Evolutionary conservation across 2,888 invertebrate species (phyloP).

Genomic region (Darwinula stevensoni): DNA sequence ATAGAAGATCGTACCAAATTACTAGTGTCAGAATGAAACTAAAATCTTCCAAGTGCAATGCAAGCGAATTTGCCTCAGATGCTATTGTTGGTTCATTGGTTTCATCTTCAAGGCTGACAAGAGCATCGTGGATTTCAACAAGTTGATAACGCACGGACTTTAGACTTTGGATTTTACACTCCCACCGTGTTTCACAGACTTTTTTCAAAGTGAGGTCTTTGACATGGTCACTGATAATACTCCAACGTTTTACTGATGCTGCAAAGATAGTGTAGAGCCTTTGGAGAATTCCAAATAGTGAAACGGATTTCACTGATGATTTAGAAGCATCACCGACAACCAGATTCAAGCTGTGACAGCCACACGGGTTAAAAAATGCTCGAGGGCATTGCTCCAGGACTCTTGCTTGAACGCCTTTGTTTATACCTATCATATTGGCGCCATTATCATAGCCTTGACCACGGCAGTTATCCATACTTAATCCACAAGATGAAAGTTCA

Average conservation of each 20-base stretch:
- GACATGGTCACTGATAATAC: neutral
- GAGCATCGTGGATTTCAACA: neutral
- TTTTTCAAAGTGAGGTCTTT: neutral
- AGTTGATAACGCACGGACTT: neutral
- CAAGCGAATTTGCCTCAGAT: neutral
- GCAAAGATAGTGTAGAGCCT: neutral
- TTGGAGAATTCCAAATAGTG: constrained; percentile 5
- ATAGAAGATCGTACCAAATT: neutral
- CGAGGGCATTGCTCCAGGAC: constrained; percentile 5
- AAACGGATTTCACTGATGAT: neutral
- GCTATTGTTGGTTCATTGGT: neutral
- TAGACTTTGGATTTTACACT: neutral
- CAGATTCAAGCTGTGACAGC: constrained; percentile 4
- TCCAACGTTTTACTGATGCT: neutral
- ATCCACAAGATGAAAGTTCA: neutral
- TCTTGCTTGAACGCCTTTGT: constrained; percentile 7
- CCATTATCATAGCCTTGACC: constrained; percentile 8
- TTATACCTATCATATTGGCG: constrained; percentile 7
- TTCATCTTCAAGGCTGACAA: neutral
- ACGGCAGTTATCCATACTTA: constrained; percentile 5
- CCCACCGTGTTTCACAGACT: neutral
- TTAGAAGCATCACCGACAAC: constrained; percentile 1
- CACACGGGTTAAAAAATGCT: constrained; percentile 7
- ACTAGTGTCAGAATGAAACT: neutral
- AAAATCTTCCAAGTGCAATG: neutral